A percentile compares a stretch with the other conserved stretches of the same genome.
Evolutionary conservation across 2,888 invertebrate genomes (phyloP).

Genomic region (Anthoptus insignis): DNA sequence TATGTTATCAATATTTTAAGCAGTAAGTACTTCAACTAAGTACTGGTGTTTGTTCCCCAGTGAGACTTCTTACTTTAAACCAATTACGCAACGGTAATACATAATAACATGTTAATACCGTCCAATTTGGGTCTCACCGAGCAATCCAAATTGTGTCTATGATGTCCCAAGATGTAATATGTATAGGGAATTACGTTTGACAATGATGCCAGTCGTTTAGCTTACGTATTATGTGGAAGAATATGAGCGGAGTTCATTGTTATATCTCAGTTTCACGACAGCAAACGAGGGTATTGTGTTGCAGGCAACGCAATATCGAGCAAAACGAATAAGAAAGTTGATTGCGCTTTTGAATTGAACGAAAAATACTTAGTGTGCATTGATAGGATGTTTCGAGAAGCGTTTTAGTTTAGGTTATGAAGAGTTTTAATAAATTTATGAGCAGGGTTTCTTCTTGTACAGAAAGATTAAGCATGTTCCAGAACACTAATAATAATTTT

Average conservation of each 20-base stretch:
- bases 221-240: slow-evolving; percentile 55
- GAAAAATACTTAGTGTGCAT: slow-evolving; percentile 53
- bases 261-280: slow-evolving; percentile 74
- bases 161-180: slow-evolving; percentile 41
- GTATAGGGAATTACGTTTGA: slow-evolving; percentile 57
- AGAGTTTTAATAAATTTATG: no score
- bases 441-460: no score
- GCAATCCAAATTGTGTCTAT: slow-evolving; percentile 35
- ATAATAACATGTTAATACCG: slow-evolving; percentile 7
- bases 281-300: slow-evolving; percentile 76
- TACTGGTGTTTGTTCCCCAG: no score
- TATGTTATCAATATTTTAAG: no score
- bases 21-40: no score
- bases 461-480: no score
- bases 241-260: slow-evolving; percentile 65
- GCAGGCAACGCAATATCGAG: slow-evolving; percentile 67
- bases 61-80: no score
- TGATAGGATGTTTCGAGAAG: slow-evolving; percentile 7
- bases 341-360: slow-evolving; percentile 63
- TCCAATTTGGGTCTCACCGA: slow-evolving; percentile 18
- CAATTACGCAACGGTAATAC: no score
- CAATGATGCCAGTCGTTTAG: slow-evolving; percentile 60
- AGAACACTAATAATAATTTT: no score
- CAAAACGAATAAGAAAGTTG: slow-evolving; percentile 68
- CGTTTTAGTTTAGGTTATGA: slow-evolving; percentile 9